A percentile compares a stretch with the other conserved stretches of the same genome.
Evolutionary conservation across 2,888 invertebrate genomes (phyloP).

Genomic region (Thyatira batis): DNA sequence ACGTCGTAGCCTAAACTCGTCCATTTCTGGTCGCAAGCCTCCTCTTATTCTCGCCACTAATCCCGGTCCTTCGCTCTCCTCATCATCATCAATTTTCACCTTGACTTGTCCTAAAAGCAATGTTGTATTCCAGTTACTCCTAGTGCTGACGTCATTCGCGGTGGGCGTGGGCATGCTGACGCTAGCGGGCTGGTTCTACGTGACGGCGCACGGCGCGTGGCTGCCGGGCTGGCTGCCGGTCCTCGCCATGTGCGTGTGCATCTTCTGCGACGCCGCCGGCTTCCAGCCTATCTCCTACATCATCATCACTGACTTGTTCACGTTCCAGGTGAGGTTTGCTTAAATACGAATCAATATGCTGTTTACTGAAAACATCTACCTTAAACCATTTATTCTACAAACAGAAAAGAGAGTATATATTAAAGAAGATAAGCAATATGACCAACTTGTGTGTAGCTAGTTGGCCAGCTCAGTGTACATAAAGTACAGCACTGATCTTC

Average conservation of each 20-base stretch:
- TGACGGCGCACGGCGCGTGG: constrained; percentile 57
- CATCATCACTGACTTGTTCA: constrained; percentile 73
- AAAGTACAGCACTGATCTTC: no score
- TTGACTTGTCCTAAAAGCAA: no score
- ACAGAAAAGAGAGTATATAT: no score
- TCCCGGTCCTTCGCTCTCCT: no score
- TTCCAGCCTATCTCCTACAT: constrained; percentile 76
- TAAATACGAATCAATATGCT: background rate
- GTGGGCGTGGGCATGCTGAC: constrained; percentile 68
- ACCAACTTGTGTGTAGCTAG: no score
- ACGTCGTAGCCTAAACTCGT: no score
- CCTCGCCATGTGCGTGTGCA: constrained; percentile 69
- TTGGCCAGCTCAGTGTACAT: no score
- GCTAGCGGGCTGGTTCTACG: constrained; percentile 69
- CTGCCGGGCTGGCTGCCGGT: constrained; percentile 75
- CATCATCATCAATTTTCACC: no score
- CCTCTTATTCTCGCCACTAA: no score
- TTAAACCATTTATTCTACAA: no score
- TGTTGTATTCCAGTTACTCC: constrained; percentile 59
- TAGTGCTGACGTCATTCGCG: constrained; percentile 64
- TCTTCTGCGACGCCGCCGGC: constrained; percentile 74
- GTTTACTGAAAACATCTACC: background rate
- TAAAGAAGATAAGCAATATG: no score
- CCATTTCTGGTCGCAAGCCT: no score
- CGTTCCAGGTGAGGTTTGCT: constrained; percentile 60